Base-by-base conservation (phyloP, 2,797 vertebrate species). In the Gephyroberyx darwinii region DNA sequence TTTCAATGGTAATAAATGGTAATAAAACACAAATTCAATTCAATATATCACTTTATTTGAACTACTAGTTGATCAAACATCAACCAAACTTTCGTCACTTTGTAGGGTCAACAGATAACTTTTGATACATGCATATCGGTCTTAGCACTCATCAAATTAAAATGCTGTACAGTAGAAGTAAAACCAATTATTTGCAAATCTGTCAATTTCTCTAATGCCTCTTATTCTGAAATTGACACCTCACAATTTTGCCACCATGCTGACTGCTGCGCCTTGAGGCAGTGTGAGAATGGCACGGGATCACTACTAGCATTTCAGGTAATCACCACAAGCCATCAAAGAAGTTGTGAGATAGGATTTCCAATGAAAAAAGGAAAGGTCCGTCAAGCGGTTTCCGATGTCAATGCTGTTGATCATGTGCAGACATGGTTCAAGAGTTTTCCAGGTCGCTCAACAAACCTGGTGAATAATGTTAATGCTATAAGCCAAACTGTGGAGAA, bases 281-380 rank as follows among this genome's bases (percentile, higher is more conserved):
- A 1, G 56, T 5, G 48, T 57, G 35, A 20, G 51, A n/a, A 6
- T 35, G 35, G 65, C 53, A n/a, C 39, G 0, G 39, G 57, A 35
- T 12, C 10, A n/a, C 69, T 55, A 56, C 82, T 66, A 45, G 26
- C 19, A 0, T 83, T 68, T 82, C 78, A 68, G 8, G 54, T 71
- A 69, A 82, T 47, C 56, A 51, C 14, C 56, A 54, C 12, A 63
- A 65, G 60, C 14, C 60, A 8, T 50, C 31, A 30, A 61, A 16
- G 50, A 48, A 19, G 64, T 3, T 30, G 43, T 20, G 2, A 50
- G 69, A 57, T 68, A 41, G 55, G 17, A 63, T 81, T 81, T 71
- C 65, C 17, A 67, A n/a, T 57, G 47, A n/a, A 19, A 17, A 13
- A 41, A 30, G 35, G 16, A 30, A 54, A 43, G 30, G 26, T 26